Percentiles rank a stretch among this genome's conserved stretches.
These are phyloP conservation scores for Lanius ludovicianus DNA, from an alignment of 2,113 vertebrate species.

Conservation along the genomic window DNA sequence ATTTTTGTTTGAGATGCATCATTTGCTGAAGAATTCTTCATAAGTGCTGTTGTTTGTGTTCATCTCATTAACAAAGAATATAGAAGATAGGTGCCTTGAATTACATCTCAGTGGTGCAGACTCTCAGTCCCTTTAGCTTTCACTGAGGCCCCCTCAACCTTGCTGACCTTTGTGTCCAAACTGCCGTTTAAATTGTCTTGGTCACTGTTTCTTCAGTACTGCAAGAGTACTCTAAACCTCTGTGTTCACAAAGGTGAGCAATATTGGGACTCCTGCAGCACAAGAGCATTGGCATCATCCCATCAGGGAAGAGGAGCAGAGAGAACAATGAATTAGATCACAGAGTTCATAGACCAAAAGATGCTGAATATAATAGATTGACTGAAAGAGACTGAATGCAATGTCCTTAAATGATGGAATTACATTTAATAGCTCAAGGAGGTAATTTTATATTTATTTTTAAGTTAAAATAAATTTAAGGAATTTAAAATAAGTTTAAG, in stretches of 20 bases:
- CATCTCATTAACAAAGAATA: not conserved
- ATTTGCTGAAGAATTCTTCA: not conserved
- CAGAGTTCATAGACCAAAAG: not conserved
- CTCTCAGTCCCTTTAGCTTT: not conserved
- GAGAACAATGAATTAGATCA: not conserved
- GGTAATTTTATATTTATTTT: not conserved
- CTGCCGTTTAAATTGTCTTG: not conserved
- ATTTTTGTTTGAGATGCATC: not conserved
- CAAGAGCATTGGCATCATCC: fast-evolving
- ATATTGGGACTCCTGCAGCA: fast-evolving
- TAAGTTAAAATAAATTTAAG: not conserved
- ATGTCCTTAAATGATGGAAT: not conserved
- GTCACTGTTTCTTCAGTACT: not conserved
- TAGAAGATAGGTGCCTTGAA: not conserved
- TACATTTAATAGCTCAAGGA: not conserved
- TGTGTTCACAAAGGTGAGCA: not conserved
- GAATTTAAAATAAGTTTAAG: too few relatives aligned
- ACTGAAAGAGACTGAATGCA: not conserved
- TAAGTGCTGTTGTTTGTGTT: not conserved
- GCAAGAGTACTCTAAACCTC: not conserved
- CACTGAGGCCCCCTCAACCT: not conserved
- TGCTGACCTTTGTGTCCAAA: not conserved
- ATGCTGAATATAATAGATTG: not conserved
- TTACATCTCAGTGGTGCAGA: not conserved
- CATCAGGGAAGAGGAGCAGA: not conserved